These are phyloP conservation scores for Eptesicus fuscus DNA, from an alignment of 2,113 vertebrate species.

Conservation along the genomic window DNA sequence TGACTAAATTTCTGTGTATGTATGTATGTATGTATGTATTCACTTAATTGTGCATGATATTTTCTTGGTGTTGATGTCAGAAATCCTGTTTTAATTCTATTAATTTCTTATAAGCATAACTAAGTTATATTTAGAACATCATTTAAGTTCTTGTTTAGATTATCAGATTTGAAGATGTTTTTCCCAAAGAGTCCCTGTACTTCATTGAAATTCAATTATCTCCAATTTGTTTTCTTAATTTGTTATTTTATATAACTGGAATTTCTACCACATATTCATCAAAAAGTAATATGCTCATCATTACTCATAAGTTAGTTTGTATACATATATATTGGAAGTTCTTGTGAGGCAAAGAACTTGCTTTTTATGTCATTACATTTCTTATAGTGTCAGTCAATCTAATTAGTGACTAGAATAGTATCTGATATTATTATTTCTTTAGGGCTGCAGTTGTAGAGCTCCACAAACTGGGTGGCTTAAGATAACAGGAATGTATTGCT, in stretches of 20 bases:
- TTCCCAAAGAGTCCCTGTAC: background rate
- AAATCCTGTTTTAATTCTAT: conserved; percentile 21
- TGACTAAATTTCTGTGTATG: conserved; percentile 25
- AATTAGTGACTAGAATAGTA: background rate
- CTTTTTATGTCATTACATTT: background rate
- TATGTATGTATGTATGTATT: background rate
- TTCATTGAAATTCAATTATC: background rate
- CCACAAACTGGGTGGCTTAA: background rate
- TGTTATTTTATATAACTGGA: background rate
- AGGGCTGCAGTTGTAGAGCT: background rate
- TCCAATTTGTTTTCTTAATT: background rate
- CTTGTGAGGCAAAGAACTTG: background rate
- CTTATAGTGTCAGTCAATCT: background rate
- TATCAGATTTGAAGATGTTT: background rate
- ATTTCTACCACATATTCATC: background rate
- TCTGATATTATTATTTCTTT: background rate
- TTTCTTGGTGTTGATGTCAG: conserved; percentile 7
- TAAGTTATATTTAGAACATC: background rate
- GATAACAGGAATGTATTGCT: background rate
- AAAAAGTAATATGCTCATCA: background rate
- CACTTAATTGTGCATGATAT: conserved; percentile 38
- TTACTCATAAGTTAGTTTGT: background rate
- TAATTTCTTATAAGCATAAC: background rate
- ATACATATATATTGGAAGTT: background rate
- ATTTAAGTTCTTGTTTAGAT: background rate